Conservation (phyloP, 2,797 vertebrate species). For the Botia almorhae region DNA sequence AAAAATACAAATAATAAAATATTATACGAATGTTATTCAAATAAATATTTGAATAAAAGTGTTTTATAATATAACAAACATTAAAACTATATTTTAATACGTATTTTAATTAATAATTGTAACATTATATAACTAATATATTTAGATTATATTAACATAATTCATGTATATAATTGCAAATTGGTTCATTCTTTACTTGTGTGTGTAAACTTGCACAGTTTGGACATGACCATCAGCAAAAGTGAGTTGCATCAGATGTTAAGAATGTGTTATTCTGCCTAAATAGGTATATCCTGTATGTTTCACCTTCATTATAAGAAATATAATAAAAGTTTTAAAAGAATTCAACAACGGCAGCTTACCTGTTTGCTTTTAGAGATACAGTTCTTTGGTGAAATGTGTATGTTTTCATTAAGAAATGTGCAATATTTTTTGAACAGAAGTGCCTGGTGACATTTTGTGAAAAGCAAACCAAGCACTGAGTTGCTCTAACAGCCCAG, state of each 20-base stretch:
- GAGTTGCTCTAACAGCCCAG: conserved; percentile 15
- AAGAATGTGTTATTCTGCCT: background rate
- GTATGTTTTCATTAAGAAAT: background rate
- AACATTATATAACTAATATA: no score
- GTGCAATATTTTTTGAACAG: background rate
- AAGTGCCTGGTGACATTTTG: conserved; percentile 16
- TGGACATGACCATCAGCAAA: background rate
- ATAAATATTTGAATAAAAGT: no score
- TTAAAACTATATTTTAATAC: no score
- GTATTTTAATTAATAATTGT: no score
- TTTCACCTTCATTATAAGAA: background rate
- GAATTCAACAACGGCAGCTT: background rate
- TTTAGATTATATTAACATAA: no score
- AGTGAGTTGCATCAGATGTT: background rate
- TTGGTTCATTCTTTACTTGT: no score
- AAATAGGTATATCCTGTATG: background rate
- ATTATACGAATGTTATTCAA: background rate
- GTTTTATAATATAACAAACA: background rate
- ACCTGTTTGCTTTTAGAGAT: background rate
- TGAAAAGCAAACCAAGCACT: background rate
- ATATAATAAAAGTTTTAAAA: background rate
- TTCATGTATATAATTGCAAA: no score
- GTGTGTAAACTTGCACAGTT: no score
- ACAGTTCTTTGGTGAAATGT: background rate
- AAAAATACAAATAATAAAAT: background rate